Conservation (phyloP, 2,888 invertebrate species). For the Troilus luridus region DNA sequence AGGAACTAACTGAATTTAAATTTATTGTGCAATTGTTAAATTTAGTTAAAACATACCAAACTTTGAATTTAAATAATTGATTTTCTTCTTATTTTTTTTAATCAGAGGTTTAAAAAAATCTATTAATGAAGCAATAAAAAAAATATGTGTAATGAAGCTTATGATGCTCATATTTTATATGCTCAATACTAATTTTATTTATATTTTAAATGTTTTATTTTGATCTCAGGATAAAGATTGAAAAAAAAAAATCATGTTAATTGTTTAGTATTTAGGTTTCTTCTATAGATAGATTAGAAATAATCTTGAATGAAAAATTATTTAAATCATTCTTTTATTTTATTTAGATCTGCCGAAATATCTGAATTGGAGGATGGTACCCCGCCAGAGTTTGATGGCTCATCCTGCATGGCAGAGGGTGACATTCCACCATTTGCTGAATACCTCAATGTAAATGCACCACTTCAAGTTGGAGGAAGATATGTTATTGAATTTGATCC, state of each 20-base stretch:
- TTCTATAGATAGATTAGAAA: background rate
- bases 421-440: conserved; percentile 95
- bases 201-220: background rate
- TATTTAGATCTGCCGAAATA: conserved; percentile 79
- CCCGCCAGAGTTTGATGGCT: conserved; percentile 89
- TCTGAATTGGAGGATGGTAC: conserved; percentile 92
- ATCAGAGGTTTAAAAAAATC: background rate
- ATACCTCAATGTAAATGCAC: conserved; percentile 95
- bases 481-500: conserved; percentile 92
- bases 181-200: background rate
- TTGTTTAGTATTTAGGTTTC: background rate
- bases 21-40: background rate
- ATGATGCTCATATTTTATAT: no score
- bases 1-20: background rate
- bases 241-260: background rate
- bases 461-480: conserved; percentile 94
- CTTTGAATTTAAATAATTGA: background rate
- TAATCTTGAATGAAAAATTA: background rate
- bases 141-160: background rate
- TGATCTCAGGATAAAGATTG: background rate
- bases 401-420: conserved; percentile 90
- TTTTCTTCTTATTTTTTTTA: background rate
- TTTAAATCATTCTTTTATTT: background rate
- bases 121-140: background rate
- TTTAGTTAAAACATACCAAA: background rate